A percentile compares a stretch with the other conserved stretches of the same genome.
Evolutionary conservation across 2,888 invertebrate species (phyloP).

Genomic region (Arrhopalites spinosus): DNA sequence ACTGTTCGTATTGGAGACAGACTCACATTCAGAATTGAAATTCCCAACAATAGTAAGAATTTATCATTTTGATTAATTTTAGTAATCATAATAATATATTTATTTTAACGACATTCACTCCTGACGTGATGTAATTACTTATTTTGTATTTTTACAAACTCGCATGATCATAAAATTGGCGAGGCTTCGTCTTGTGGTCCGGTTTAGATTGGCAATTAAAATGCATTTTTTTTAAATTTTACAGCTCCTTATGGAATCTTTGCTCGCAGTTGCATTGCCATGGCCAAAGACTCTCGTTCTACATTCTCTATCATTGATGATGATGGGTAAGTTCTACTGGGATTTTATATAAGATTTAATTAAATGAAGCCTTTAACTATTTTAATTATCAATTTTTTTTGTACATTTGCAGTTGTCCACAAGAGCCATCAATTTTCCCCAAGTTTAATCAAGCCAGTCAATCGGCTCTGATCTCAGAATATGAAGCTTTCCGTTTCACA

Average conservation of each 20-base stretch:
- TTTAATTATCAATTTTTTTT: neutral
- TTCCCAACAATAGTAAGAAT: constrained; percentile 90
- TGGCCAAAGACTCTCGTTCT: constrained; percentile 95
- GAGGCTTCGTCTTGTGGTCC: no score
- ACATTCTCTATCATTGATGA: constrained; percentile 96
- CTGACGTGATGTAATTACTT: neutral
- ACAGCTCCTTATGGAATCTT: constrained; percentile 93
- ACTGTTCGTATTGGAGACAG: constrained; percentile 93
- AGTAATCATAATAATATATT: no score
- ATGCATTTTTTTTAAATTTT: constrained; percentile 54
- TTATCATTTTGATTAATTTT: neutral
- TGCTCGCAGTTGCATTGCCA: constrained; percentile 92
- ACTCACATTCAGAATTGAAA: constrained; percentile 92
- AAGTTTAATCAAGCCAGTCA: constrained; percentile 89
- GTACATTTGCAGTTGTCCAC: constrained; percentile 72
- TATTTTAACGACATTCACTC: neutral
- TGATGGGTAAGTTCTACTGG: constrained; percentile 71
- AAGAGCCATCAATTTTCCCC: constrained; percentile 91
- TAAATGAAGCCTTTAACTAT: neutral
- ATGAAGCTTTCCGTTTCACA: constrained; percentile 93
- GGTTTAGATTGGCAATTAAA: neutral
- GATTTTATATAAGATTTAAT: neutral
- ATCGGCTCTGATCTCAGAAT: constrained; percentile 80
- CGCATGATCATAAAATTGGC: constrained; percentile 14
- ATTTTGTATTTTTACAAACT: neutral